These are phyloP conservation scores for Notoglanidium macrostoma DNA, from an alignment of 2,797 vertebrate species.

Conservation along the genomic window DNA sequence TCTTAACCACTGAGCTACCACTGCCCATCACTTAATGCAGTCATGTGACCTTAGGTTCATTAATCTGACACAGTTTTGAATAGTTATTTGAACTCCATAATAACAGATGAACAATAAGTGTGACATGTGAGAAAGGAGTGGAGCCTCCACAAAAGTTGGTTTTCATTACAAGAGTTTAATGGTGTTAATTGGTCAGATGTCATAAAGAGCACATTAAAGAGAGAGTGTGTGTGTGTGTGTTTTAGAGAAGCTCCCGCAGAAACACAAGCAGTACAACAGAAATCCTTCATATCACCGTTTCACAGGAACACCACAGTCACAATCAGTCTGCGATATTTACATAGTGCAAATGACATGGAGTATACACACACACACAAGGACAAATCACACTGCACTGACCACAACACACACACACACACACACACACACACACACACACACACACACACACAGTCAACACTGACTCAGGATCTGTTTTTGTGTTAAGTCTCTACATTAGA, in stretches of 20 bases:
- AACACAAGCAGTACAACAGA: conserved; percentile 73
- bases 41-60: neutral
- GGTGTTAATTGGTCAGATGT: conserved; percentile 75
- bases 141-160: neutral
- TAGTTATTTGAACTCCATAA: neutral
- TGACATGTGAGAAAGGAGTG: neutral
- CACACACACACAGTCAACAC: conserved; percentile 57
- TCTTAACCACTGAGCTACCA: too few relatives aligned
- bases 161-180: conserved; percentile 81
- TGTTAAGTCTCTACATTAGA: too few relatives aligned
- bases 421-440: conserved; percentile 60
- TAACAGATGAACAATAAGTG: neutral
- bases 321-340: conserved; percentile 91
- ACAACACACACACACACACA: neutral
- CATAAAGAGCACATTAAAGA: conserved; percentile 64
- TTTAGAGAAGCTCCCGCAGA: conserved; percentile 47
- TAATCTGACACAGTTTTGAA: neutral
- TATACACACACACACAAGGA: conserved; percentile 53
- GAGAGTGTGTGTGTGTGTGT: neutral
- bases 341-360: conserved; percentile 91
- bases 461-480: too few relatives aligned
- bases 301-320: conserved; percentile 81
- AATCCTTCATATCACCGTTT: conserved; percentile 73
- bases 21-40: too few relatives aligned
- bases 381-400: conserved; percentile 57